Evolutionary conservation across 2,113 vertebrate species (phyloP).

Genomic region (Peucedramus taeniatus): DNA sequence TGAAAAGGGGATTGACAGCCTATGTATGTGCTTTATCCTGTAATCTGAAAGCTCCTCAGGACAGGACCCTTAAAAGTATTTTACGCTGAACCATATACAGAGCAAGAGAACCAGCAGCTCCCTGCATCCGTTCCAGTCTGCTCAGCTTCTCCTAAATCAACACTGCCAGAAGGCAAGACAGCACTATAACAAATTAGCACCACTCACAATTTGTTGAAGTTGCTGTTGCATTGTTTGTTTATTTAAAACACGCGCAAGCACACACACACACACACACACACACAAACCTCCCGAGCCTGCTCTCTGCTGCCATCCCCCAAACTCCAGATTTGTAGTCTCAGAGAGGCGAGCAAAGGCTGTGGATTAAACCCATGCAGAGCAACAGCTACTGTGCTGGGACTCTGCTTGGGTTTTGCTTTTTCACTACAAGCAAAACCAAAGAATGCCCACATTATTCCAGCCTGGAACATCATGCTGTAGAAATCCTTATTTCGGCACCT

Average conservation of each 20-base stretch:
- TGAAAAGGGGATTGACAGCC: not conserved
- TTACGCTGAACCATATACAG: not conserved
- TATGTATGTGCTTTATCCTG: not conserved
- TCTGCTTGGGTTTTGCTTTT: not conserved
- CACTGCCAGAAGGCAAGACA: conserved; percentile 55
- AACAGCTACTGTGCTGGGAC: not conserved
- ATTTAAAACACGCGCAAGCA: not conserved
- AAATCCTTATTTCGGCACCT: not conserved
- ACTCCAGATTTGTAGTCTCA: not conserved
- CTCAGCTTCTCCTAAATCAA: conserved; percentile 45
- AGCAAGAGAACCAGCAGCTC: not conserved
- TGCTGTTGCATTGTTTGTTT: conserved; percentile 59
- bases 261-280: not conserved
- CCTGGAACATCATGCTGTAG: not conserved
- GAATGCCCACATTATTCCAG: not conserved
- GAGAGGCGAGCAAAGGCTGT: not conserved
- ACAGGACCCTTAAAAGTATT: not conserved
- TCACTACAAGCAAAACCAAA: not conserved
- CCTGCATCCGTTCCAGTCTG: not conserved
- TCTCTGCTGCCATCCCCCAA: conserved; percentile 59
- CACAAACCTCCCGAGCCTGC: not conserved
- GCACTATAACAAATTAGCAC: conserved; percentile 55
- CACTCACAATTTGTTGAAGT: conserved; percentile 46
- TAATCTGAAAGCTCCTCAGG: conserved; percentile 2
- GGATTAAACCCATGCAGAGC: conserved; percentile 6